These are phyloP conservation scores for Paracanthobrama guichenoti DNA, from an alignment of 2,113 vertebrate genomes.

Conservation along the genomic window DNA sequence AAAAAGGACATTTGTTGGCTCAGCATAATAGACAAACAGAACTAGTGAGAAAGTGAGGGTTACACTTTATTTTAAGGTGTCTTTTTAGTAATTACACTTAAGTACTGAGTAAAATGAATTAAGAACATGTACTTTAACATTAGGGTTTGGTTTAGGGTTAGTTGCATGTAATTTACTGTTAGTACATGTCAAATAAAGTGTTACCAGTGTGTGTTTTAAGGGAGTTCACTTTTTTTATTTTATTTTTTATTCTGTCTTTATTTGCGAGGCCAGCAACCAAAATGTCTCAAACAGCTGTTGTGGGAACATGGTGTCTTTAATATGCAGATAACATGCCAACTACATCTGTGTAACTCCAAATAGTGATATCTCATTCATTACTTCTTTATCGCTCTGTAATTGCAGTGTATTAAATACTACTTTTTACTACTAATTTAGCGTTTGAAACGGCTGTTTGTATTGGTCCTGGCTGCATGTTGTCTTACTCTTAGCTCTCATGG, in stretches of 20 bases:
- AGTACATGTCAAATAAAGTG: too few species aligned
- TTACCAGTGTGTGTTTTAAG: too few species aligned
- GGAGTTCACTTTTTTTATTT: too few species aligned
- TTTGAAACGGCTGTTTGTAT: background rate
- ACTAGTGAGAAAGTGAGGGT: too few species aligned
- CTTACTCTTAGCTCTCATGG: background rate
- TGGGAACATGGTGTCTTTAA: background rate
- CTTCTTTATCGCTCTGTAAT: background rate
- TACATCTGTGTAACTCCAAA: background rate
- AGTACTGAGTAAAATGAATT: too few species aligned
- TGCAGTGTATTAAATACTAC: background rate
- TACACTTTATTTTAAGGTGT: too few species aligned
- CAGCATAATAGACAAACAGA: too few species aligned
- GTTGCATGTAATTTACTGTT: too few species aligned
- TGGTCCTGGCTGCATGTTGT: background rate
- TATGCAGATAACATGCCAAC: background rate
- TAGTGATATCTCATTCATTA: background rate
- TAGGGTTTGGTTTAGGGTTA: too few species aligned
- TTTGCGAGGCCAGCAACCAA: background rate
- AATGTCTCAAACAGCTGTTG: background rate
- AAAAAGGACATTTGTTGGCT: too few species aligned
- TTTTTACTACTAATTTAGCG: background rate
- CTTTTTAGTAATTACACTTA: too few species aligned
- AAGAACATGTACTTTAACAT: too few species aligned
- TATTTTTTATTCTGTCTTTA: background rate